These are phyloP conservation scores for Neomorphus geoffroyi DNA, from an alignment of 2,797 vertebrate species.

Conservation along the genomic window DNA sequence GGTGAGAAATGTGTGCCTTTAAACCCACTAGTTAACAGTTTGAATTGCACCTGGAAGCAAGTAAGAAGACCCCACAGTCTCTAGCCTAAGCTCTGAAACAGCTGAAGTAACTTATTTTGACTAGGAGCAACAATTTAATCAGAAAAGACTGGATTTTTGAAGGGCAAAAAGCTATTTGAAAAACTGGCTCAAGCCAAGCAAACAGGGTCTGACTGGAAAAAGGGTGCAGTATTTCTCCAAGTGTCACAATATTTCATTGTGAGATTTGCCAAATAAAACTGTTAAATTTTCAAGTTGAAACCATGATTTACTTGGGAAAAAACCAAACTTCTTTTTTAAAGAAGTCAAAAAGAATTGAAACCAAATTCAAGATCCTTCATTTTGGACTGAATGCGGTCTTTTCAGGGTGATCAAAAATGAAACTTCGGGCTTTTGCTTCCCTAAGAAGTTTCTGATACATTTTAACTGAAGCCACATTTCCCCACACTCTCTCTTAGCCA, in stretches of 20 bases:
- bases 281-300: background rate
- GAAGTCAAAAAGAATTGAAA: background rate
- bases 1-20: background rate
- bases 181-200: background rate
- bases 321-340: background rate
- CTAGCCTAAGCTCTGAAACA: background rate
- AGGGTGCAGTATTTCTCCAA: background rate
- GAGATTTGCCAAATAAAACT: conserved; percentile 36
- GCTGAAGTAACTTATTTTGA: background rate
- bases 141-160: background rate
- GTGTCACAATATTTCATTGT: background rate
- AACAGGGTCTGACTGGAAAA: background rate
- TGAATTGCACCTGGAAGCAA: background rate
- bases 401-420: background rate
- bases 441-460: background rate
- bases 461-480: conserved; percentile 28
- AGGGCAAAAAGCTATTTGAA: background rate
- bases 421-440: background rate
- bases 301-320: background rate
- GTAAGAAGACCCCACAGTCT: background rate
- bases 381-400: background rate
- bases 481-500: background rate
- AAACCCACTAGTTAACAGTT: background rate
- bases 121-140: background rate
- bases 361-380: background rate